Percentiles rank a stretch among this genome's conserved stretches.
These are phyloP conservation scores for Trilocha varians DNA, from an alignment of 2,888 invertebrate species.

Conservation along the genomic window DNA sequence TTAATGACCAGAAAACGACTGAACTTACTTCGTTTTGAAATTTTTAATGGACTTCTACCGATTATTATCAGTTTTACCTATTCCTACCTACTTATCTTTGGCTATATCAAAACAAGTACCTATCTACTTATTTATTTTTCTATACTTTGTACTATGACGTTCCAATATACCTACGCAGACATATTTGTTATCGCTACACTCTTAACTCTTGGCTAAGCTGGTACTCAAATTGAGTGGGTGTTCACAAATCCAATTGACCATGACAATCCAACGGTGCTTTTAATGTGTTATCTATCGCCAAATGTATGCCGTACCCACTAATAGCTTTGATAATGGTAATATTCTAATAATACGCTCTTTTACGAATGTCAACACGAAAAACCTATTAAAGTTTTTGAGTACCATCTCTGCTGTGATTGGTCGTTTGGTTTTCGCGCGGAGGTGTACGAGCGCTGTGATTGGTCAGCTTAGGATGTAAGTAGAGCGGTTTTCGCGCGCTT, in stretches of 20 bases:
- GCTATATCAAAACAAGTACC: too few relatives aligned
- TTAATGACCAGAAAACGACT: too few relatives aligned
- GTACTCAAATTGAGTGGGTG: not conserved
- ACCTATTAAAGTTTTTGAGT: conserved; percentile 64
- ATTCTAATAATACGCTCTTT: conserved; percentile 30
- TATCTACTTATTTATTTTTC: too few relatives aligned
- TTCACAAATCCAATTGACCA: not conserved
- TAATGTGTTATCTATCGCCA: not conserved
- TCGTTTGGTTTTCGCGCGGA: conserved; percentile 33
- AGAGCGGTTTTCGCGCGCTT: conserved; percentile 60
- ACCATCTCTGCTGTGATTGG: conserved; percentile 53
- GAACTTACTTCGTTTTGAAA: too few relatives aligned
- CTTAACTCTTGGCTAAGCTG: not conserved
- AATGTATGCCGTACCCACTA: not conserved
- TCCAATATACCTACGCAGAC: too few relatives aligned
- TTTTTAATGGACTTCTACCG: too few relatives aligned
- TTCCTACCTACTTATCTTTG: too few relatives aligned
- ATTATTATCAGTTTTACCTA: too few relatives aligned
- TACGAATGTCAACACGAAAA: conserved; percentile 53
- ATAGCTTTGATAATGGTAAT: conserved; percentile 23
- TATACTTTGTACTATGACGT: too few relatives aligned
- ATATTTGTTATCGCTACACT: not conserved
- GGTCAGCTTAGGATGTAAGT: conserved; percentile 48
- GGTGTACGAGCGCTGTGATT: conserved; percentile 48
- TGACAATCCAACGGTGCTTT: not conserved